Evolutionary conservation across 2,888 invertebrate genomes (phyloP), one percentile per base, ranked within the genome.

Genomic region (Hypercompe scribonia): DNA sequence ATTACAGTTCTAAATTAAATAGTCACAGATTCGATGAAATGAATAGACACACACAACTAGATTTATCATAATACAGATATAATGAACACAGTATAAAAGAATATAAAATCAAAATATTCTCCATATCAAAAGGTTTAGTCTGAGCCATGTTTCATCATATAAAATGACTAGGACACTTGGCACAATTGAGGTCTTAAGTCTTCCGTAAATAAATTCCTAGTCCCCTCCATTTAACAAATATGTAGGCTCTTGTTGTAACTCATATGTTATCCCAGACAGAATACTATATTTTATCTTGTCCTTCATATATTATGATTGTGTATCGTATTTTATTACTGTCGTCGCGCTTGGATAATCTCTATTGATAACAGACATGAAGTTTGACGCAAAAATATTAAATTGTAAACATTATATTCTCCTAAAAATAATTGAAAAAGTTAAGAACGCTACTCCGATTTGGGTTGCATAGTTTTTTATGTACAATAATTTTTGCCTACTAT

Each of bases 191-290:
- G 68, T 69, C 69, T 69, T 68, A 69, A 65, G 34, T 69, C 69
- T 65, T 65, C 28, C 46, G 36, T 70, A 70, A 73, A 70, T 70
- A 68, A 46, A 70, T 74, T 36, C 33, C 24, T 71, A 64, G 70
- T 68, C 68, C 70, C 65, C 64, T 74, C 42, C 66, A 70, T 73
- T 70, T 61, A 73, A 73, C 31, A 67, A 73, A 68, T 68, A 70
- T 68, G 68, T 64, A 70, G 67, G 70, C 42, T 65, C 66, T 73
- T 65, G 65, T 73, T 70, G 42, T 61, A 33, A 42, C 66, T 65
- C 69, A 61, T 70, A 69, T 65, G 58, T 64, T 69, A 61, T 28
- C 34, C 28, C 36, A 46, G 42, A 54, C 66, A 70, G n/a, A 65
- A 33, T 58, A 61, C n/a, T 66, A 61, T 73, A 65, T 69, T 66